phyloP scores from a whole-genome alignment of 2,888 invertebrate genomes.

The Drosophila merina region DNA sequence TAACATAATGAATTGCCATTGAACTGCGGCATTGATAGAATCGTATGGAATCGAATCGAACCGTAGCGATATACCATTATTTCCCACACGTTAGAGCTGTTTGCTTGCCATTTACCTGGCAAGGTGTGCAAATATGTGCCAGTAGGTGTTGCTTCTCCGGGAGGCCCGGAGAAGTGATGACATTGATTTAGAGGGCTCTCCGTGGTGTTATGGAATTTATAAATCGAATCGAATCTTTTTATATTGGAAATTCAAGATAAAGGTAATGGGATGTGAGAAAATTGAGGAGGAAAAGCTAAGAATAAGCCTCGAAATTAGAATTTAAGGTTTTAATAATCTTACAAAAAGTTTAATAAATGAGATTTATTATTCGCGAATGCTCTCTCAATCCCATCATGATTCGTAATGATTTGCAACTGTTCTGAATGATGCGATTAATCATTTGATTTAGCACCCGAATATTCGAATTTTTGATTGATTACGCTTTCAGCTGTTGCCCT shows the following conservation, averaged over 20 bases:
- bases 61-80: slow-evolving; percentile 31
- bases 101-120: slow-evolving; percentile 46
- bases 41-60: slow-evolving; percentile 15
- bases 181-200: slow-evolving; percentile 56
- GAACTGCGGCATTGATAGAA: slow-evolving; percentile 49
- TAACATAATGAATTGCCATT: slow-evolving; percentile 79
- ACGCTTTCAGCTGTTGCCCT: slow-evolving; percentile 26
- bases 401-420: slow-evolving; percentile 12
- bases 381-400: slow-evolving; percentile 12
- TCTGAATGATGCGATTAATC: slow-evolving; percentile 28
- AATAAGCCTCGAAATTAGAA: too few relatives aligned
- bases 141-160: slow-evolving; percentile 22
- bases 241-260: slow-evolving; percentile 19
- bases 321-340: too few relatives aligned
- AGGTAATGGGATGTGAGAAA: background rate
- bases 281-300: too few relatives aligned
- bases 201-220: slow-evolving; percentile 12
- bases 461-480: slow-evolving; percentile 35
- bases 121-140: slow-evolving; percentile 35
- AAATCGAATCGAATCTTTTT: background rate
- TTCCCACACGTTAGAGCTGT: slow-evolving; percentile 22
- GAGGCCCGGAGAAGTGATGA: slow-evolving; percentile 19
- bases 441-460: slow-evolving; percentile 22
- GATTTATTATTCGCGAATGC: background rate
- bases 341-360: background rate